Conservation (phyloP, 1,140 invertebrate species). For the Drosophila insularis region DNA sequence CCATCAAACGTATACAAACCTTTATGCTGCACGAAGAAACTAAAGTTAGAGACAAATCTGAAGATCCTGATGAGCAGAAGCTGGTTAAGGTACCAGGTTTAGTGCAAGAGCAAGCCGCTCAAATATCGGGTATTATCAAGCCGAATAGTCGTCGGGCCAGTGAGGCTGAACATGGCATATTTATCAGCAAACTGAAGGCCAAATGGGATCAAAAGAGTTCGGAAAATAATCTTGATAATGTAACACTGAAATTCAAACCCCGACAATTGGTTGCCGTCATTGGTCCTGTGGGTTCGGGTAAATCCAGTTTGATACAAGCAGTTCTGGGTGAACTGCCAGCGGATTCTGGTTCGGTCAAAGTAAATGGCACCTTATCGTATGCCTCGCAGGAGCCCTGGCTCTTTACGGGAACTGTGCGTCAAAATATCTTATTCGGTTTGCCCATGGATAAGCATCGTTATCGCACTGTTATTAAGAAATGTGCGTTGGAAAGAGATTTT, state of each 20-base stretch:
- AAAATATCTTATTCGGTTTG: conserved; percentile 95
- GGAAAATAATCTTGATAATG: conserved; percentile 84
- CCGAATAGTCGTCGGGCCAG: conserved; percentile 54
- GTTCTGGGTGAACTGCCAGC: conserved; percentile 91
- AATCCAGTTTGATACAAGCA: conserved; percentile 91
- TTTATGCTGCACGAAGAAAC: conserved; percentile 88
- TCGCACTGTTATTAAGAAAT: conserved; percentile 88
- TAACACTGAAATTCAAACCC: conserved; percentile 86
- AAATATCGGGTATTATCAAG: conserved; percentile 56
- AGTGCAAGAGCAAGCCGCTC: conserved; percentile 44
- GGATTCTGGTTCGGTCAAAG: conserved; percentile 85
- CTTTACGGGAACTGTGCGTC: conserved; percentile 89
- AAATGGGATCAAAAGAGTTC: conserved; percentile 81
- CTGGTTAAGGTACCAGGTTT: conserved; percentile 27
- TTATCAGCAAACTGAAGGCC: conserved; percentile 71
- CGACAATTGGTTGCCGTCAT: conserved; percentile 87
- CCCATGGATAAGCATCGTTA: conserved; percentile 89
- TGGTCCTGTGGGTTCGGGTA: conserved; percentile 90
- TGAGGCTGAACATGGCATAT: conserved; percentile 47
- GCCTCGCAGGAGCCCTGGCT: conserved; percentile 97
- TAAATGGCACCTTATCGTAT: conserved; percentile 92
- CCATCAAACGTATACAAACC: conserved; percentile 87
- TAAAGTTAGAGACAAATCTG: conserved; percentile 71
- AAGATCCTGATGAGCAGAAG: conserved; percentile 63
- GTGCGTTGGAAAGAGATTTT: conserved; percentile 91